Base-by-base conservation (phyloP, 2,113 vertebrate species). In the Zingel zingel region DNA sequence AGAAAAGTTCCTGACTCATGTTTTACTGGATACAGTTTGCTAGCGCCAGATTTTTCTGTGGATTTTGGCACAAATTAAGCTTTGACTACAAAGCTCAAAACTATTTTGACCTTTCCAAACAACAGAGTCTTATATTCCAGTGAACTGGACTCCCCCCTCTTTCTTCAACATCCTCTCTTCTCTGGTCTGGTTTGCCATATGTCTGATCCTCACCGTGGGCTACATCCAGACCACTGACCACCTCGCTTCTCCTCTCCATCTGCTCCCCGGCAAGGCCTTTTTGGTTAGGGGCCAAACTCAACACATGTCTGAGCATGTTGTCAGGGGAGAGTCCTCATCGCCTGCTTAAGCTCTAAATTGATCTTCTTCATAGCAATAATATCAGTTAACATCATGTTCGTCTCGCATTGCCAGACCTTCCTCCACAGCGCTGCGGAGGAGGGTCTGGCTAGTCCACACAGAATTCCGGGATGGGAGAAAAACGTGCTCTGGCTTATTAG, bases 181-280 rank as follows among this genome's bases (percentile, higher is more conserved):
- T 21, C 57, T 4, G 36, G 48, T 82, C 84, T 62, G 84, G 51
- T 83, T 61, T 65, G 72, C 92, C 94, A 92, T 90, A 92, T 93
- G 91, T 21, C 68, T 33, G 59, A 64, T 75, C 77, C 69, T 81
- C 82, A 73, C 51, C 6, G 43, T 74, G 81, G 87, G 75, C 83
- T 72, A 53, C 75, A 66, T 71, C 77, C 81, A 87, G 84, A 86
- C 88, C 74, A 65, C 86, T 76, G 87, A 86, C 87, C 89, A 87
- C 84, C 91, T 83, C 77, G 73, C 45, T 81, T 74, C 83, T 90
- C 80, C 23, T 76, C 68, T 82, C 91, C 93, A 92, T 93, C 91
- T 92, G 92, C 86, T 89, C 56, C 63, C 77, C 36, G 57, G 63
- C 58, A 74, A 64, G 79, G 82, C 74, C 86, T 75, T 81, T 70